Base-by-base conservation (phyloP, 2,113 vertebrate species). In the Xenopus tropicalis region DNA sequence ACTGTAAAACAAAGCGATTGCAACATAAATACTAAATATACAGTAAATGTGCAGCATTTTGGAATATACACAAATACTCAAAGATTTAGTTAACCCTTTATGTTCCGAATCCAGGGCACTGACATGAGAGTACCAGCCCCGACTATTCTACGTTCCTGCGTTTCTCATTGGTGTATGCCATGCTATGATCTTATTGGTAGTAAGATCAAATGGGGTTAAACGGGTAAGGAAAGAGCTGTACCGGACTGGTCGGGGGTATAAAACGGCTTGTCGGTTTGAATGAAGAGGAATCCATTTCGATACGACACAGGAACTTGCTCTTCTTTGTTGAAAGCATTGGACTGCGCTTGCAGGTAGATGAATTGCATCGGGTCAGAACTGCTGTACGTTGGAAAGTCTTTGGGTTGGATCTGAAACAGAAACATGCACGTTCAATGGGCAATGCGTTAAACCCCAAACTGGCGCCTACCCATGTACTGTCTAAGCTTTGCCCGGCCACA, bases 201-300 rank as follows among this genome's bases (percentile, higher is more conserved):
- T 37, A 3, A 37, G 29, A 37, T 37, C 29, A 37, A 37, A 37
- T 37, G 29, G 29, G 29, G 29, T 37, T 37, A 37, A 37, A 37
- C 6, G 29, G 29, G 29, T 37, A 44, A 14, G 22, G 63, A 1
- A 42, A 16, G 48, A 11, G 78, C 19, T 74, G 69, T 83, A 98
- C 96, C 95, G 77, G 88, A 86, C 77, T 99, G 95, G 20, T 90
- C 83, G 0, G 96, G 95, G 14, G 93, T 97, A 78, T 99, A 99
- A 68, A 99, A 14, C 5, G 93, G 93, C 78, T 98, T 98, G 86
- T 98, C 94, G 0, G 92, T 95, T 57, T 98, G 94, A 77, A 98
- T 81, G 71, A 97, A 96, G 73, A 98, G 86, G 86, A 93, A 95
- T 6, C 96, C 97, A 66, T 95, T 98, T 21, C 89, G 58, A 42